Evolutionary conservation across 2,888 invertebrate genomes (phyloP).

Genomic region (Pristionchus japonicus): DNA sequence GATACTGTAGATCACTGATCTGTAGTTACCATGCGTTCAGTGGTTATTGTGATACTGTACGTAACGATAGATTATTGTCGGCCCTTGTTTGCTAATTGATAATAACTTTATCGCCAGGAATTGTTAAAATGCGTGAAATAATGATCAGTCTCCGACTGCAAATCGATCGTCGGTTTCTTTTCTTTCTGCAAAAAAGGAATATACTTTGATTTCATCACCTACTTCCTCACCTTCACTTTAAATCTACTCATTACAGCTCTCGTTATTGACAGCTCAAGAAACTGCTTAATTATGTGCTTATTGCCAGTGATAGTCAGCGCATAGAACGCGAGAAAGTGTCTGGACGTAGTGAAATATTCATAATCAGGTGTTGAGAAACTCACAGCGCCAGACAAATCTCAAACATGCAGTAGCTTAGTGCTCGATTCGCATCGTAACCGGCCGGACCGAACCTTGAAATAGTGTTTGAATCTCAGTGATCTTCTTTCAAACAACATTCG

Average conservation of each 20-base stretch:
- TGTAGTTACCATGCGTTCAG: no score
- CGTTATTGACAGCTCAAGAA: neutral
- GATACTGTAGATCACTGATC: no score
- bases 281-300: neutral
- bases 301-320: neutral
- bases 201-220: neutral
- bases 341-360: neutral
- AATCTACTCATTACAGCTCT: neutral
- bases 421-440: neutral
- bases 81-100: no score
- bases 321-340: neutral
- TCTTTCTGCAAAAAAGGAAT: neutral
- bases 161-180: neutral
- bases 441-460: neutral
- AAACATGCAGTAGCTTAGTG: neutral
- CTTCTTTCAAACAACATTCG: no score
- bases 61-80: no score
- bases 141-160: neutral
- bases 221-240: neutral
- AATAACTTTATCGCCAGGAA: neutral
- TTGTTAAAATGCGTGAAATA: neutral
- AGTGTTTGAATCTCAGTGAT: no score
- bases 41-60: no score
- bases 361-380: neutral
- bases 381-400: neutral